phyloP scores from a whole-genome alignment of 2,888 invertebrate genomes.

The Tetrapedia diversipes region DNA sequence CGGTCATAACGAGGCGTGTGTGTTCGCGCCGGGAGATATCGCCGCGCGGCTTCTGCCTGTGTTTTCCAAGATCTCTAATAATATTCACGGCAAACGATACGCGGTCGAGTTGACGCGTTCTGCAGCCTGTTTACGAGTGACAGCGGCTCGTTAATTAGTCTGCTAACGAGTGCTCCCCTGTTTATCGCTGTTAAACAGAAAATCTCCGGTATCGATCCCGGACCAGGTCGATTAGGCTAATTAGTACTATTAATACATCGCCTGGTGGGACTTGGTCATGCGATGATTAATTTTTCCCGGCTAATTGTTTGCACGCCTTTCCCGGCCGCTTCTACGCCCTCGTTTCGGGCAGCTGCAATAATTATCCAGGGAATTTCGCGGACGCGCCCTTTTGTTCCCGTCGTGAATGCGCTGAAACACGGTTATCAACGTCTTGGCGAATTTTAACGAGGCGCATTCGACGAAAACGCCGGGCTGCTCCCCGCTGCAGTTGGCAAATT shows the following conservation, averaged over 20 bases:
- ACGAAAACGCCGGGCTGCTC: background rate
- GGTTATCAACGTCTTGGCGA: too few species aligned
- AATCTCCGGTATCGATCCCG: slow-evolving; percentile 49
- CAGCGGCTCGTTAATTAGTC: slow-evolving; percentile 42
- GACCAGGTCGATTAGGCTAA: slow-evolving; percentile 46
- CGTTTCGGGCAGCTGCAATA: background rate
- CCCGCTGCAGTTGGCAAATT: background rate
- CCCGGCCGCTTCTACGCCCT: background rate
- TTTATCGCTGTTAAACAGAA: slow-evolving; percentile 48
- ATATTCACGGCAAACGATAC: slow-evolving; percentile 31
- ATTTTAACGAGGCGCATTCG: too few species aligned
- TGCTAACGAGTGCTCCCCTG: slow-evolving; percentile 23
- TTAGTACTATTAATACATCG: slow-evolving; percentile 45
- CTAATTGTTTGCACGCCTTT: slow-evolving; percentile 37
- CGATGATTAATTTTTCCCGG: slow-evolving; percentile 41
- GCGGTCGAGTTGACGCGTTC: background rate
- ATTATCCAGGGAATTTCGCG: background rate
- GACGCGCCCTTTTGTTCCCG: slow-evolving; percentile 15
- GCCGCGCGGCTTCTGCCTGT: background rate
- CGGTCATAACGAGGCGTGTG: background rate
- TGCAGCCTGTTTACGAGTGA: slow-evolving; percentile 28
- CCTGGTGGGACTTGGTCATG: slow-evolving; percentile 26
- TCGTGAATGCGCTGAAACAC: background rate
- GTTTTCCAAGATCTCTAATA: background rate
- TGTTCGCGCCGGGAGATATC: background rate